Evolutionary conservation across 2,113 vertebrate genomes (phyloP), one percentile per base, ranked within the genome.

Genomic region (Hippocampus comes): DNA sequence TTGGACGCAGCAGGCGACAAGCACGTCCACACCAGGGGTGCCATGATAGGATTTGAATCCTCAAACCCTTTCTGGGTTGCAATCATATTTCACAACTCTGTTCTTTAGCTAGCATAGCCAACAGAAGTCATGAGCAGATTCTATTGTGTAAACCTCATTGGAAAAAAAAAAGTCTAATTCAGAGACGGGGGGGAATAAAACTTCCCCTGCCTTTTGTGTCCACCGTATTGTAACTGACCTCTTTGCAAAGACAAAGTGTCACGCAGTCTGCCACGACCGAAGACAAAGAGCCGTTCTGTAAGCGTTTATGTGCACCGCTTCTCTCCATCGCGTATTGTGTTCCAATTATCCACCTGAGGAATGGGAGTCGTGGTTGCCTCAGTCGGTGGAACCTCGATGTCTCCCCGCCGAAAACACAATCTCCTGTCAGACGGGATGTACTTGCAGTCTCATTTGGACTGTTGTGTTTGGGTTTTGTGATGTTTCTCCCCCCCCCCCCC

Each of bases 401-500:
- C 55, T 57, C 10, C 55, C 55, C 25, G 55, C 55, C 12, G 6
- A 63, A 61, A 61, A 63, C 61, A 41, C 27, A 63, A 63, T 63
- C 34, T 41, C 27, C 34, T 63, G 60, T 41, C 27, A 49, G 48
- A 49, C 48, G 15, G 18, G 43, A 46, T 46, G 10, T 46, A 46
- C 43, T 46, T 46, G 0, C 43, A 46, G 43, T 14, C 12, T 12
- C 43, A 46, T 46, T 46, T 46, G 43, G 12, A 46, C 34, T 38
- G 34, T 38, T 38, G 34, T 38, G 34, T 38, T 38, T 38, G 34
- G 5, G 34, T 38, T 5, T 38, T 38, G 34, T 38, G 34, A 38
- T 38, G 34, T 3, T 0, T 0, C 30, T 0, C 30, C 4, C 30
- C 0, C 30, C 10, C 14, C 1, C 43, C 4, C 2, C 12, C 12